A percentile compares a stretch with the other conserved stretches of the same genome.
These are phyloP conservation scores for Thunnus albacares DNA, from an alignment of 2,797 vertebrate genomes.

Conservation along the genomic window DNA sequence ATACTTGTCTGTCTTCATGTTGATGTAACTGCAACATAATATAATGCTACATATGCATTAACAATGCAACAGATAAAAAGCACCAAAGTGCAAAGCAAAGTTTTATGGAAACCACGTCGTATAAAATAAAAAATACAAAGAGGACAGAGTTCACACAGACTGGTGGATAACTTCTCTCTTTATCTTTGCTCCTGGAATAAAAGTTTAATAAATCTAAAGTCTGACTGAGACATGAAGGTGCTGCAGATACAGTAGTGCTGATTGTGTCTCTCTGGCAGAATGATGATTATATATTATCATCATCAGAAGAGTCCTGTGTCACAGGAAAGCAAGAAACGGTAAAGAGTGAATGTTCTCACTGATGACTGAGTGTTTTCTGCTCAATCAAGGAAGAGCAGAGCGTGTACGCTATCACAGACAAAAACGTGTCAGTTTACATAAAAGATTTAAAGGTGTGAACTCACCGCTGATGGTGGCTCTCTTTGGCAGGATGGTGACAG, in stretches of 20 bases:
- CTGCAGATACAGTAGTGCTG: not conserved
- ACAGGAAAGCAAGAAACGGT: not conserved
- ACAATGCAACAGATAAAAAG: too few species aligned
- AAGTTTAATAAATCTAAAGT: not conserved
- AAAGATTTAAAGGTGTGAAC: not conserved
- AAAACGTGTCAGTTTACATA: not conserved
- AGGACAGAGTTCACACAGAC: too few species aligned
- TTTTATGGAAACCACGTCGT: too few species aligned
- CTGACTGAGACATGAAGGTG: not conserved
- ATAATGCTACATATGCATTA: too few species aligned
- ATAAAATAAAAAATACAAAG: too few species aligned
- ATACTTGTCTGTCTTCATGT: too few species aligned
- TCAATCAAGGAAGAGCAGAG: not conserved
- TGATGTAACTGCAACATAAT: too few species aligned
- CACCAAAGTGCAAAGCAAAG: too few species aligned
- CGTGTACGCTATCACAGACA: not conserved
- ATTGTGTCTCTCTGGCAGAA: constrained; percentile 10
- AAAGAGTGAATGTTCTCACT: constrained; percentile 1
- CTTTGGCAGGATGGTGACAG: constrained; percentile 96
- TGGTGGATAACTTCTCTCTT: not conserved
- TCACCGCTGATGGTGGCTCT: constrained; percentile 92
- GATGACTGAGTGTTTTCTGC: too few species aligned
- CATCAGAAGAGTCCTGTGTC: constrained; percentile 12
- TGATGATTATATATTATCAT: constrained; percentile 18
- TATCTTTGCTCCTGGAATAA: not conserved